Evolutionary conservation across 2,888 invertebrate species (phyloP).

Genomic region (Polyommatus iphigenia): DNA sequence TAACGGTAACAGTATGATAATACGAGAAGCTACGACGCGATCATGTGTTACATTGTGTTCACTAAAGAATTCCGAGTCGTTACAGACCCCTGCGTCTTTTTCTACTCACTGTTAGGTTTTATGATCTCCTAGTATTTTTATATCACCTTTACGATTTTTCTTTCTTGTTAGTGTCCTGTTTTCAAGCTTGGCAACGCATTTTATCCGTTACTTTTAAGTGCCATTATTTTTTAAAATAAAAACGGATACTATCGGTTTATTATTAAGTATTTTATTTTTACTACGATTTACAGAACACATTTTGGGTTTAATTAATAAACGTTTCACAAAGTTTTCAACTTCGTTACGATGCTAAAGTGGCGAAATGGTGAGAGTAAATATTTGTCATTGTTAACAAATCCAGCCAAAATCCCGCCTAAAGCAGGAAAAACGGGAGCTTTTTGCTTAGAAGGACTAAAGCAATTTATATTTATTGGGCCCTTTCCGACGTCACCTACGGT

Average conservation of each 20-base stretch:
- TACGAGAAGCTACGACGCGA: neutral
- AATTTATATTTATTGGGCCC: slow-evolving; percentile 37
- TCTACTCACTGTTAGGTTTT: slow-evolving; percentile 22
- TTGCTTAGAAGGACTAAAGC: slow-evolving; percentile 28
- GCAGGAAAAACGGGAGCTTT: slow-evolving; percentile 23
- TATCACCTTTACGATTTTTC: slow-evolving; percentile 20
- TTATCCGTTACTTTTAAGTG: neutral
- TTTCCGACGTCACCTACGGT: slow-evolving; percentile 33
- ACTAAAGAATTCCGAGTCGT: slow-evolving; percentile 27
- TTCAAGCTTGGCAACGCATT: slow-evolving; percentile 1
- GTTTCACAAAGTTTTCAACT: neutral
- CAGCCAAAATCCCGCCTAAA: slow-evolving; percentile 32
- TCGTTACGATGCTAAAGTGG: neutral
- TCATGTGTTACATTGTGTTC: slow-evolving; percentile 26
- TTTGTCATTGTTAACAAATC: slow-evolving; percentile 5
- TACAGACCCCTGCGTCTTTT: slow-evolving; percentile 21
- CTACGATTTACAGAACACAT: neutral
- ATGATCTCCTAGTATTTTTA: slow-evolving; percentile 28
- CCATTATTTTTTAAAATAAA: neutral
- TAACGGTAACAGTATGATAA: slow-evolving; percentile 24
- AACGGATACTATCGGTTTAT: neutral
- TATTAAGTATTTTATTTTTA: neutral
- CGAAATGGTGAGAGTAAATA: neutral
- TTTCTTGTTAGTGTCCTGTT: neutral
- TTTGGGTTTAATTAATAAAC: neutral